These are phyloP conservation scores for Rhagophthalmus giganteus DNA, from an alignment of 2,888 invertebrate genomes.

Conservation along the genomic window DNA sequence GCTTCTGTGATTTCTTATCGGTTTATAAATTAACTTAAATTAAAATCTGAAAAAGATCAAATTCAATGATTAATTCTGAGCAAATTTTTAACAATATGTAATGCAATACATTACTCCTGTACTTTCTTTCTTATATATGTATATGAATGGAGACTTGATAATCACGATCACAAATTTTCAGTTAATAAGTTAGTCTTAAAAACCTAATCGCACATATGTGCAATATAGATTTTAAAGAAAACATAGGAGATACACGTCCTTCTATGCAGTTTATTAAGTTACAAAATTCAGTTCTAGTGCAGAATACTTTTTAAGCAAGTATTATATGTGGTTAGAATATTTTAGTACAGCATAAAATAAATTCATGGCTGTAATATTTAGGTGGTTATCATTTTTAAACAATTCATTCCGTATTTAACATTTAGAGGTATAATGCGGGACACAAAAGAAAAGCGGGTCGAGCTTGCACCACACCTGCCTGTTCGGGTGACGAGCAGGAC, in stretches of 20 bases:
- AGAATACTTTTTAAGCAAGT: slow-evolving; percentile 16
- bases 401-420: background rate
- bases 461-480: too few species aligned
- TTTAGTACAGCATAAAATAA: too few species aligned
- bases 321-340: slow-evolving; percentile 6
- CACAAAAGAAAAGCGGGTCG: too few species aligned
- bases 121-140: too few species aligned
- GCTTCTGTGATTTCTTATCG: slow-evolving; percentile 15
- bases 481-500: too few species aligned
- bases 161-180: background rate
- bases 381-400: background rate
- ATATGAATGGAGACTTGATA: background rate
- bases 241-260: background rate
- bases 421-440: too few species aligned
- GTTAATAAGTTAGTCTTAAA: background rate
- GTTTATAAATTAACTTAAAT: background rate
- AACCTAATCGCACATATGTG: slow-evolving; percentile 2
- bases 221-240: background rate
- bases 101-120: background rate
- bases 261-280: slow-evolving; percentile 1
- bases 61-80: background rate
- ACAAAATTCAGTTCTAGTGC: slow-evolving; percentile 25
- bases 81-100: background rate
- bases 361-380: slow-evolving; percentile 2
- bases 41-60: background rate